Evolutionary conservation across 2,113 vertebrate species (phyloP).

Genomic region (Cnemophilus loriae): DNA sequence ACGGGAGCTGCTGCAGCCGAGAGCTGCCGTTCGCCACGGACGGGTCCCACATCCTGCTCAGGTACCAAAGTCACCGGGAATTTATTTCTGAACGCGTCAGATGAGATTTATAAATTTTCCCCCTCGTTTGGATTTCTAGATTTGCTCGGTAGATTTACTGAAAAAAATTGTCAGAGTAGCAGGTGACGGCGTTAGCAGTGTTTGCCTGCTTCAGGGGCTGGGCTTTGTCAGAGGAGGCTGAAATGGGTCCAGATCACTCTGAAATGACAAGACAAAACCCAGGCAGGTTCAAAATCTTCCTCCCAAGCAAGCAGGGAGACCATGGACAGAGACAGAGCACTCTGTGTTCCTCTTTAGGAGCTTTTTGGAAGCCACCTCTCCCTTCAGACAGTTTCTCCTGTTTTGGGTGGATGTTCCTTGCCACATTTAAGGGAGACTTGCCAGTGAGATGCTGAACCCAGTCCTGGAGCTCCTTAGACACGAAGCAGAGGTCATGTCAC

Average conservation of each 20-base stretch:
- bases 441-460: neutral
- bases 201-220: neutral
- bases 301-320: neutral
- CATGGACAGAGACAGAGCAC: fast-evolving
- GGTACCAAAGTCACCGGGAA: neutral
- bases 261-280: neutral
- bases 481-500: neutral
- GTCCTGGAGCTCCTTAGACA: neutral
- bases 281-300: neutral
- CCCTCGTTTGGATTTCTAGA: neutral
- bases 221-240: neutral
- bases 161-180: neutral
- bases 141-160: neutral
- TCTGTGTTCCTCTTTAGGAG: neutral
- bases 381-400: neutral
- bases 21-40: neutral
- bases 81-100: neutral
- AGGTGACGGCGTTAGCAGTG: neutral
- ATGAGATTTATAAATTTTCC: fast-evolving
- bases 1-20: neutral
- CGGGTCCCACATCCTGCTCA: neutral
- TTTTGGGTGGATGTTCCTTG: neutral
- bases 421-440: neutral
- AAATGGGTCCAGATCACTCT: neutral
- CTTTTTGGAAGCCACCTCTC: neutral